These are phyloP conservation scores for Merops nubicus DNA, from an alignment of 2,113 vertebrate species.

Conservation along the genomic window DNA sequence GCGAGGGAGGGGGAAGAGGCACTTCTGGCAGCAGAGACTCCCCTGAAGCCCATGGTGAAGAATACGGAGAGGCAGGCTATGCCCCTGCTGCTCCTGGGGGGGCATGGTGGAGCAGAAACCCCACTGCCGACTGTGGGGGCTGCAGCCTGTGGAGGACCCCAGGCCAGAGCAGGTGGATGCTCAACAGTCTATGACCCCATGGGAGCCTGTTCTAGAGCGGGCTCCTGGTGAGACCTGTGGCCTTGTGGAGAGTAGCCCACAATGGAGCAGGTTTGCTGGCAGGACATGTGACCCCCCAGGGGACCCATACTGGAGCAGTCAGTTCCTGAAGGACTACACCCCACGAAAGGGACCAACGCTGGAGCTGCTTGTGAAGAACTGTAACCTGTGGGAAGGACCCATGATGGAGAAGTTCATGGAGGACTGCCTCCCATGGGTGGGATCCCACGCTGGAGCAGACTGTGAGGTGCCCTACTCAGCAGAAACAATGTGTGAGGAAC, in stretches of 20 bases:
- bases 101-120: neutral
- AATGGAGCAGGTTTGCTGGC: neutral
- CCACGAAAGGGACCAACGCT: neutral
- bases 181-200: neutral
- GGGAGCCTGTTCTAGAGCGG: neutral
- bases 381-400: neutral
- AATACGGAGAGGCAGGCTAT: neutral
- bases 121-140: neutral
- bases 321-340: neutral
- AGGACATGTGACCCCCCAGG: neutral
- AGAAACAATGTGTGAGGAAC: neutral
- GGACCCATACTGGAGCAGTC: neutral
- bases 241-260: too few relatives aligned
- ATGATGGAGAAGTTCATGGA: neutral
- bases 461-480: neutral
- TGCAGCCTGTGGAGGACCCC: neutral
- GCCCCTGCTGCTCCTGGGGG: accelerated
- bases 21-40: neutral
- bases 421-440: neutral
- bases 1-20: neutral
- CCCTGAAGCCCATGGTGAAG: neutral
- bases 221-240: neutral
- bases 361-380: neutral
- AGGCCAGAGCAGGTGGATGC: neutral
- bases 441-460: neutral